Base-by-base conservation (phyloP, 1,140 invertebrate species). In the Acyrthosiphon pisum region DNA sequence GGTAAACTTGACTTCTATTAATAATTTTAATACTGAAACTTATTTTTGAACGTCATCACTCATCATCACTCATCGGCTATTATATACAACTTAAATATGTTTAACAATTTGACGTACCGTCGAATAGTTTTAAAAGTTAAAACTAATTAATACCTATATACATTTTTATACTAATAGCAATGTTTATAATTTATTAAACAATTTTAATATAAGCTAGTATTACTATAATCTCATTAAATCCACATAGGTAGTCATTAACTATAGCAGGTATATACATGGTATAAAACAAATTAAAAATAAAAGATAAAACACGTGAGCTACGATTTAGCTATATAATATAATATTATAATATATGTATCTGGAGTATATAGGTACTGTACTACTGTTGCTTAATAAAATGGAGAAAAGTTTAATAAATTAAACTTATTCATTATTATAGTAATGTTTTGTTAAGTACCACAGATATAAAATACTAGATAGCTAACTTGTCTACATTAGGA, bases 1-100 rank as follows among this genome's bases (percentile, higher is more conserved):
- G 89, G 89, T 68, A 41, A 90, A 68, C 89, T 90, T 44, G 53
- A 44, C 4, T 44, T 44, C 89, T 68, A 68, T 68, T 68, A 60
- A 68, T 90, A 60, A 56, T 68, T 90, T 30, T 68, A 30, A 44
- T 90, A n/a, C 37, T 44, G 22, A 44, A 68, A 46, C 6, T 60
- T 90, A 90, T 90, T 90, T 90, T 68, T 14, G 41, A 44, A 90
- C 53, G 6, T 30, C 26, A 30, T 46, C 26, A 18, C n/a, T 76
- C 60, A n/a, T 76, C 60, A 76, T 76, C 60, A n/a, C 11, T n/a
- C 60, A n/a, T 68, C 30, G n/a, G 30, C 14, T 68, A 90, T 44
- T 26, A 8, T 88, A n/a, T 9, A 48, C 6, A n/a, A 20, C 50
- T 20, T 41, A 89, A 56, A 30, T 56, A 37, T 41, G 0, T 56